Evolutionary conservation across 2,888 invertebrate species (phyloP).

Genomic region (Lumbricus terrestris): DNA sequence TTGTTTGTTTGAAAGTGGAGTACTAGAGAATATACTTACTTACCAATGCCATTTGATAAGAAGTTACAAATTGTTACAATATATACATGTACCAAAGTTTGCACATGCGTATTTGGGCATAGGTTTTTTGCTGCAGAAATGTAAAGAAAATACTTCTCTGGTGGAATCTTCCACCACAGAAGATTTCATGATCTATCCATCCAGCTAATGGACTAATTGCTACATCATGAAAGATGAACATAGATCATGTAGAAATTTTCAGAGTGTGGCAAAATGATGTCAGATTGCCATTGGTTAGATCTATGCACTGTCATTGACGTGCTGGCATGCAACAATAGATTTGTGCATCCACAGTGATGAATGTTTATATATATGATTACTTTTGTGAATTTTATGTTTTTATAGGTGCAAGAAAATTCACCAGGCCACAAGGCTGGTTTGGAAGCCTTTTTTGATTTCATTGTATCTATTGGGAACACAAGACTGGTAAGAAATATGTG

Average conservation of each 20-base stretch:
- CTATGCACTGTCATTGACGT: no score
- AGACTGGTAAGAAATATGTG: constrained; percentile 68
- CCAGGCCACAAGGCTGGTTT: constrained; percentile 93
- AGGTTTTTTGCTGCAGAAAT: no score
- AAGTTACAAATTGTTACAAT: no score
- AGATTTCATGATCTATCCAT: no score
- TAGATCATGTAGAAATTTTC: not conserved
- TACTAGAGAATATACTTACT: no score
- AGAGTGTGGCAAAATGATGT: not conserved
- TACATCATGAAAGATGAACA: not conserved
- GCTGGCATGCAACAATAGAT: not conserved
- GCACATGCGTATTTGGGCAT: no score
- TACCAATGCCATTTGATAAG: no score
- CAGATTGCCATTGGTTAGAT: not conserved
- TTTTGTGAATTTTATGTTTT: constrained; percentile 45
- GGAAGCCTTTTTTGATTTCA: constrained; percentile 98
- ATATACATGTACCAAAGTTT: no score
- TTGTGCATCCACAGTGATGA: not conserved
- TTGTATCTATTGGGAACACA: constrained; percentile 91
- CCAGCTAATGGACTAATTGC: no score
- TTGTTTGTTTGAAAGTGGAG: no score
- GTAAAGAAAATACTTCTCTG: no score
- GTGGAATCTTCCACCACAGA: no score
- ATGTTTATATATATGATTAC: constrained; percentile 39
- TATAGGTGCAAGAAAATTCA: constrained; percentile 92